Evolutionary conservation across 2,888 invertebrate species (phyloP), one percentile per base, ranked within the genome.

Genomic region (Rhogogaster chlorosoma): DNA sequence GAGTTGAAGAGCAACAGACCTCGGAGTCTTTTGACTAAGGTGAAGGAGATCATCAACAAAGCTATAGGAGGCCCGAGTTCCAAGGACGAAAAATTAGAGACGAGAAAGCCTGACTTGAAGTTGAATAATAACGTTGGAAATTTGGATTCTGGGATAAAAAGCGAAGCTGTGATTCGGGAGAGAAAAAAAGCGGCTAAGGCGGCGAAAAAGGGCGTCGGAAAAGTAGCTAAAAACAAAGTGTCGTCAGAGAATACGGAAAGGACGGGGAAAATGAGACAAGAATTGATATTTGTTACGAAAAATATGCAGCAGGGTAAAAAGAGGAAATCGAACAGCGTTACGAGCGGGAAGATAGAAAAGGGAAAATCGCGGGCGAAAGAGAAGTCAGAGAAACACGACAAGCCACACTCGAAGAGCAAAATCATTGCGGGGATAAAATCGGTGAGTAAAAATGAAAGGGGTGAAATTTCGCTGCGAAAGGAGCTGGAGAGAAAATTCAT

Each of bases 31-130:
- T 80, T 88, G 38, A 86, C 85, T 22, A 88, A 87, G 26, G 88
- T 89, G 36, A 89, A 88, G 53, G 83, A 87, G 26, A 87, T 89
- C 18, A 87, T 89, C n/a, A 84, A 87, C 70, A 87, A 86, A 67
- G 88, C 87, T 0, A 87, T 89, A 4, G 87, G 87, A 18, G 22
- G 71, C 7, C 3, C 36, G 36, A 38, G 15, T 15, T 57, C 22
- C 0, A 6, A 80, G 0, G 57, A 80, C n/a, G 22, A 71, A 49
- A 70, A n/a, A 38, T 12, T 29, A 49, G 53, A 18, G 83, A 67
- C 5, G 18, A 32, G 7, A 12, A 67, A 67, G 22, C 38, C 57
- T 10, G 22, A 71, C 18, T 36, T 10, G 15, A 84, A 29, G n/a
- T 49, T 7, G 38, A 84, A 84, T 15, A 71, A 49, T 26, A 2